Base-by-base conservation (phyloP, 2,797 vertebrate species). In the Dromococcyx pavoninus region DNA sequence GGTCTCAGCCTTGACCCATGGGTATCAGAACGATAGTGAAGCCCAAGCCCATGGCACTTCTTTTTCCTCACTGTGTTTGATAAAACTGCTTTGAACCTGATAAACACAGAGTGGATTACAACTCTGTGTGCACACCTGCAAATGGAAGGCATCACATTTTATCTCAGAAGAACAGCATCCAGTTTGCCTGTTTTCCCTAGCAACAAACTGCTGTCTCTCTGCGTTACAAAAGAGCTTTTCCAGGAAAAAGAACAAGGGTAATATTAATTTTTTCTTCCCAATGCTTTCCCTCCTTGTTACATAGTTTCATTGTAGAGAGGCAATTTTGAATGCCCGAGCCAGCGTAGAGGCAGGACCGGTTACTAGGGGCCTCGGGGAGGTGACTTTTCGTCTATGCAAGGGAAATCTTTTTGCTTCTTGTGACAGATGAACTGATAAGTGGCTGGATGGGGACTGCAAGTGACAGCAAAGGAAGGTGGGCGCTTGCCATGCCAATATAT, bases 371-470 rank as follows among this genome's bases (percentile, higher is more conserved):
- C 85, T 70, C n/a, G 7, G 85, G 53, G 91, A 93, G 46, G 16
- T 94, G 89, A 81, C 57, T 86, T 91, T 89, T 81, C 91, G 46
- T 69, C 82, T 69, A 0, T 64, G 48, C 58, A 56, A 78, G 46
- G 66, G 66, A 64, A 91, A 92, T 81, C 70, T 89, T 92, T 80
- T 78, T 81, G 58, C 70, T 91, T 71, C 85, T 86, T 70, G 35
- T 89, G 91, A 91, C 87, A 92, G 72, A 62, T 71, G 21, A 95
- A 86, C n/a, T 91, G 93, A 37, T 92, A 93, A 92, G 75, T 78
- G 84, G 32, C 85, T 93, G 89, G 69, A 91, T 77, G 25, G 82
- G 76, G 82, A 95, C 58, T 37, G 28, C 3, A 3, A 80, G 66
- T 11, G 9, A 75, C 72, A 91, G 73, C 76, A 58, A 74, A 0